Conservation (phyloP, 2,113 vertebrate genomes). For the Saccopteryx leptura region DNA sequence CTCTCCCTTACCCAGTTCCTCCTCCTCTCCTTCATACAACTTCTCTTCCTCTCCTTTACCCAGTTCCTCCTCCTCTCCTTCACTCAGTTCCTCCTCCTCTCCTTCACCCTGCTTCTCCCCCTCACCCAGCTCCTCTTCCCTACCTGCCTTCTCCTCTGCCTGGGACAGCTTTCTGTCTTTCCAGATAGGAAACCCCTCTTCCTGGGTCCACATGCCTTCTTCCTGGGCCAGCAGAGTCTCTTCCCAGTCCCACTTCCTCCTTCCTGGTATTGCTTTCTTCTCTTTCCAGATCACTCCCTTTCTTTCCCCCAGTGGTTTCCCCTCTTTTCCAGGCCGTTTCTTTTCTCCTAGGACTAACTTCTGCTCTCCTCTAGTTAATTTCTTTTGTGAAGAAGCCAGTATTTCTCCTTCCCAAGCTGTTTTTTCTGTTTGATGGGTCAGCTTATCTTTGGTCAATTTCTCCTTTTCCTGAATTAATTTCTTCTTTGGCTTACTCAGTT, state of each 20-base stretch:
- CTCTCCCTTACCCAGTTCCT: not conserved
- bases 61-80: not conserved
- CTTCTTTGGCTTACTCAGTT: not conserved
- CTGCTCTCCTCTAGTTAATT: not conserved
- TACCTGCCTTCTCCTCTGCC: not conserved
- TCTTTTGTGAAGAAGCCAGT: not conserved
- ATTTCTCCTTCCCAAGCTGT: not conserved
- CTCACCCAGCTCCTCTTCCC: not conserved
- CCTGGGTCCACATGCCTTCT: not conserved
- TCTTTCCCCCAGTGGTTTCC: not conserved
- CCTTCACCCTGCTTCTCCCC: not conserved
- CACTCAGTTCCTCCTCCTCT: not conserved
- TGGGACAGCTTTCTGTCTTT: not conserved
- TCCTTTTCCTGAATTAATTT: slow-evolving; percentile 12
- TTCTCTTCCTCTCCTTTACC: not conserved
- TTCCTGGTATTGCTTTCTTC: not conserved
- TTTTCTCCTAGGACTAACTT: not conserved
- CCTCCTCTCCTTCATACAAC: not conserved
- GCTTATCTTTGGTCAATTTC: not conserved
- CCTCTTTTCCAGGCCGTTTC: not conserved
- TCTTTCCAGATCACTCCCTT: not conserved
- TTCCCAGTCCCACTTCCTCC: not conserved
- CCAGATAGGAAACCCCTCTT: not conserved
- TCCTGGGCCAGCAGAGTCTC: not conserved
- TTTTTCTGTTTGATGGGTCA: not conserved